Conservation (phyloP, 2,797 vertebrate genomes). For the Mus spretus region DNA sequence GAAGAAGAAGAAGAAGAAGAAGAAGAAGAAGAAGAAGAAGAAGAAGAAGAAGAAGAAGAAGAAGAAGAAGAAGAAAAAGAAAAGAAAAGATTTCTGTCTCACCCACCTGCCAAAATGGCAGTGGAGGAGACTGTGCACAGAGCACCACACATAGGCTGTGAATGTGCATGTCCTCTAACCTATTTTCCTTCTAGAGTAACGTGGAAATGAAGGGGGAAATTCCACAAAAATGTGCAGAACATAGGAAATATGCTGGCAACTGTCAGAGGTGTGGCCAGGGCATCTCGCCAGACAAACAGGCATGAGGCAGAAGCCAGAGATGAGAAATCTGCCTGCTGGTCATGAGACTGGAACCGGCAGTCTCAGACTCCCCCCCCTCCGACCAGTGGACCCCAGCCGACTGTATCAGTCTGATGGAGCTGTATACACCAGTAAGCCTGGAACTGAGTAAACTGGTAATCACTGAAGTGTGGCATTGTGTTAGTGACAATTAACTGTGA, state of each 20-base stretch:
- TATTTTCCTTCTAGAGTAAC: constrained; percentile 51
- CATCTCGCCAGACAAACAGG: constrained; percentile 46
- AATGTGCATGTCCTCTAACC: neutral
- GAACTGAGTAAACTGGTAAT: neutral
- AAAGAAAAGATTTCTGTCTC: constrained; percentile 41
- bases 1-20: neutral
- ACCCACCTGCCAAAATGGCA: neutral
- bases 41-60: too few relatives aligned
- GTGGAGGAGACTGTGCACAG: neutral
- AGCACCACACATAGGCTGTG: neutral
- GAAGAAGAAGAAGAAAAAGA: neutral
- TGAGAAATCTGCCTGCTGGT: neutral
- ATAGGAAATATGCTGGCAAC: constrained; percentile 64
- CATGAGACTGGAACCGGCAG: neutral
- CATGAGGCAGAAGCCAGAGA: neutral
- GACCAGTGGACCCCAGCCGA: neutral
- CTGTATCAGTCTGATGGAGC: neutral
- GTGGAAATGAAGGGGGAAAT: constrained; percentile 11
- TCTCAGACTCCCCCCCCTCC: neutral
- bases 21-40: neutral
- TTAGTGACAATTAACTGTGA: neutral
- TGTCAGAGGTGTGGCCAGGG: neutral
- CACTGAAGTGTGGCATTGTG: neutral
- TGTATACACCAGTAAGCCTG: neutral
- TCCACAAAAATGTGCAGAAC: constrained; percentile 67